Conservation (phyloP, 2,113 vertebrate genomes). For the Salvelinus alpinus region DNA sequence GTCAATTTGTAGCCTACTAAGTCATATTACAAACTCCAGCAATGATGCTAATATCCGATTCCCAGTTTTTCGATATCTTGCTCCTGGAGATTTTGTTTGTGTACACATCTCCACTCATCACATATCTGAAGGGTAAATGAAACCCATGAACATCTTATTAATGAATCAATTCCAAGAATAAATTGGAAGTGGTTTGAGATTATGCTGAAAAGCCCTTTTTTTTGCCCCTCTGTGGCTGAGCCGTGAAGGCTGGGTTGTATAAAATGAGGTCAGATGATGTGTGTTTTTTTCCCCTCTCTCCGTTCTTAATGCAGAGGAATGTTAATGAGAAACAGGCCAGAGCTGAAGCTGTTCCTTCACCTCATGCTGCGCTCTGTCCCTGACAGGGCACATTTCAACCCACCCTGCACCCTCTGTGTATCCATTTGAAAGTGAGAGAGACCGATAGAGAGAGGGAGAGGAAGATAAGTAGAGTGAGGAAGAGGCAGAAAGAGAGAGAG, state of each 20-base stretch:
- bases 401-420: background rate
- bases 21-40: background rate
- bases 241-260: constrained; percentile 25
- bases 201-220: constrained; percentile 28
- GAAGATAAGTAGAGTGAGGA: background rate
- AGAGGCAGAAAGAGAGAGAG: background rate
- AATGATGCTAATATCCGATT: constrained; percentile 25
- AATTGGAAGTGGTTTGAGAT: constrained; percentile 47
- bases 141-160: constrained; percentile 39
- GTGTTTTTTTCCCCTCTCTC: background rate
- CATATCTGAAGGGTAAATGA: constrained; percentile 56
- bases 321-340: constrained; percentile 48
- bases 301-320: constrained; percentile 32
- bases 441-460: background rate
- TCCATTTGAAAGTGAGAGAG: background rate
- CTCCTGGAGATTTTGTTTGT: constrained; percentile 41
- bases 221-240: constrained; percentile 9
- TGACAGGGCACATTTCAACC: background rate
- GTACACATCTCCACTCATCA: constrained; percentile 47
- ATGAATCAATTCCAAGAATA: constrained; percentile 47
- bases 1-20: background rate
- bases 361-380: constrained; percentile 28
- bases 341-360: constrained; percentile 19
- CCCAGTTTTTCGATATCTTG: constrained; percentile 10
- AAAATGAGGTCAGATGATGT: constrained; percentile 42